Evolutionary conservation across 2,113 vertebrate species (phyloP).

Genomic region (rabbit (Oryctolagus cuniculus)): DNA sequence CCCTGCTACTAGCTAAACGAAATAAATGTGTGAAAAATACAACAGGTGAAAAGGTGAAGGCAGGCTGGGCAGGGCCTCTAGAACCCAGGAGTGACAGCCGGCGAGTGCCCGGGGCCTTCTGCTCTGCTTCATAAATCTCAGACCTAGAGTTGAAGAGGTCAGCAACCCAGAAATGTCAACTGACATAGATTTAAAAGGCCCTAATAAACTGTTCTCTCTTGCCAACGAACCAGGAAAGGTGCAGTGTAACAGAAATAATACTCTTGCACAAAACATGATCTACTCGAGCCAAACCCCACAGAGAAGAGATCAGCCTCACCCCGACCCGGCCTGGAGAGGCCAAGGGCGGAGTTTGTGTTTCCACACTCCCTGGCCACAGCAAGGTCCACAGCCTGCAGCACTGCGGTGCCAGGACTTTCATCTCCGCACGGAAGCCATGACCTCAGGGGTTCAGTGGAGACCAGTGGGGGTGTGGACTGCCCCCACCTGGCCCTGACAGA

Average conservation of each 20-base stretch:
- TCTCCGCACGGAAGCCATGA: not conserved
- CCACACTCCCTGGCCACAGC: not conserved
- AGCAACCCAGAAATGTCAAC: not conserved
- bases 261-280: not conserved
- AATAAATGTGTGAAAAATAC: not conserved
- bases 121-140: not conserved
- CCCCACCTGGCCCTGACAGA: no score
- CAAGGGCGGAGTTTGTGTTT: not conserved
- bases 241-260: not conserved
- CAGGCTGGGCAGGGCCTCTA: not conserved
- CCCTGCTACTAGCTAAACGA: not conserved
- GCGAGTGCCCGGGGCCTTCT: not conserved
- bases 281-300: not conserved
- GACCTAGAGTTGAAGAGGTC: not conserved
- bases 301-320: not conserved
- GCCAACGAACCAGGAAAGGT: not conserved
- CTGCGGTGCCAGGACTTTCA: not conserved
- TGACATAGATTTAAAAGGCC: not conserved
- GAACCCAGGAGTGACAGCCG: no score
- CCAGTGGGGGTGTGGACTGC: no score
- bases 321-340: not conserved
- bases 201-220: not conserved
- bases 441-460: not conserved
- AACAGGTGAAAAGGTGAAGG: not conserved
- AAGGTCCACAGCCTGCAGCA: not conserved